Evolutionary conservation across 92 coral and sea anemone genomes (phyloP).

Genomic region (Epizoanthus scotinus): DNA sequence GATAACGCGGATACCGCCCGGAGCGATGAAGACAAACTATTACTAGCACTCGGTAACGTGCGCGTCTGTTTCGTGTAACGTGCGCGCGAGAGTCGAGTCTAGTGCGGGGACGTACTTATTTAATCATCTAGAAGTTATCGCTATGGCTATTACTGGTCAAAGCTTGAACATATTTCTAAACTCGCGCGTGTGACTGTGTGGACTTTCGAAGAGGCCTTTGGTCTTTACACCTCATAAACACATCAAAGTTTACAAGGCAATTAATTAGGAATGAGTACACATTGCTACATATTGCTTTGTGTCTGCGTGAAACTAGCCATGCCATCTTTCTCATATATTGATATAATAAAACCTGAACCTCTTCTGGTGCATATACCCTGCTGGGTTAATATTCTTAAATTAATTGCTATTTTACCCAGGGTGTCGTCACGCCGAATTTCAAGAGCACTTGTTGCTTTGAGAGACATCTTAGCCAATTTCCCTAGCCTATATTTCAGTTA

Average conservation of each 20-base stretch:
- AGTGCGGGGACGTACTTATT: neutral
- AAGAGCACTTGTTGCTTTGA: neutral
- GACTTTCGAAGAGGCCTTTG: conserved; percentile 4
- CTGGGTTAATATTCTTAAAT: neutral
- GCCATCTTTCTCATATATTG: too few species aligned
- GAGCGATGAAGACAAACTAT: neutral
- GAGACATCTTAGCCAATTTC: too few species aligned
- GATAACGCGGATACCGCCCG: neutral
- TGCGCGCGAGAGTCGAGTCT: neutral
- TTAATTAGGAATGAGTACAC: neutral
- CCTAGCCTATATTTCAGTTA: too few species aligned
- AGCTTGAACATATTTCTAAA: neutral
- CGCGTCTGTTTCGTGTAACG: neutral
- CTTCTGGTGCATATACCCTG: too few species aligned
- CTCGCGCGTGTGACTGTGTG: conserved; percentile 4
- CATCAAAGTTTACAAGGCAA: conserved; percentile 36
- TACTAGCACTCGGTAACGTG: too few species aligned
- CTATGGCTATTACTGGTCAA: neutral
- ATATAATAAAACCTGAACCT: too few species aligned
- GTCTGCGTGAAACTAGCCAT: neutral
- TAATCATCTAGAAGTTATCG: neutral
- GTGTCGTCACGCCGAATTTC: neutral
- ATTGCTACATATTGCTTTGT: too few species aligned
- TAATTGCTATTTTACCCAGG: neutral
- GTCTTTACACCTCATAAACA: conserved; percentile 45